Conservation (phyloP, 2,113 vertebrate genomes). For the Hippoglossus stenolepis region DNA sequence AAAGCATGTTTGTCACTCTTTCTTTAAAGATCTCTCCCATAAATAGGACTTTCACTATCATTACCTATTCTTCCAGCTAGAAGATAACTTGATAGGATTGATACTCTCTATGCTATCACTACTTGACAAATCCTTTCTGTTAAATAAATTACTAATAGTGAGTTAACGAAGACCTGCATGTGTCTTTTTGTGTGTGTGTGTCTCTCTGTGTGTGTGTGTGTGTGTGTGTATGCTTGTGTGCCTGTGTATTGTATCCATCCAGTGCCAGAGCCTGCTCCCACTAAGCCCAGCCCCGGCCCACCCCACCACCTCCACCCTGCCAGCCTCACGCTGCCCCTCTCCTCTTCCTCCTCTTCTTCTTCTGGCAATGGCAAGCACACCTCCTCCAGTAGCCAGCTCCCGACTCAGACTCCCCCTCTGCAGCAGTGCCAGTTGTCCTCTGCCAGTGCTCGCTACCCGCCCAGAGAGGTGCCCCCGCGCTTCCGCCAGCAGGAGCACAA, state of each 20-base stretch:
- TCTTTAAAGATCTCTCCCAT: background rate
- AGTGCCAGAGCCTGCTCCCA: conserved; percentile 95
- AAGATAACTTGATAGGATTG: background rate
- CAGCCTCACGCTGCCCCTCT: conserved; percentile 88
- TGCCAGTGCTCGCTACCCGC: conserved; percentile 90
- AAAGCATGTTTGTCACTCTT: background rate
- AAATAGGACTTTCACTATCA: background rate
- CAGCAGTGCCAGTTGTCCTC: conserved; percentile 82
- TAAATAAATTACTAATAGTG: conserved; percentile 21
- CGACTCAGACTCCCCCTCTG: conserved; percentile 74
- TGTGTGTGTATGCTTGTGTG: conserved; percentile 40
- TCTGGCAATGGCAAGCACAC: conserved; percentile 94
- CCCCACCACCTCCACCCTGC: conserved; percentile 81
- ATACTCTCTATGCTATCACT: background rate
- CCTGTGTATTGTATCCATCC: conserved; percentile 58
- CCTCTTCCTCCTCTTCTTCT: conserved; percentile 84
- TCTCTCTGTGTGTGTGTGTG: background rate
- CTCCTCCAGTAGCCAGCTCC: conserved; percentile 75
- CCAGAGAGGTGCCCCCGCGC: conserved; percentile 96
- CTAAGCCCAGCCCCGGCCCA: conserved; percentile 93
- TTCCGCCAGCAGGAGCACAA: conserved; percentile 99
- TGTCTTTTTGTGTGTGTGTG: conserved; percentile 53
- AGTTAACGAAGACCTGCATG: conserved; percentile 40
- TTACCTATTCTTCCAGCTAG: background rate
- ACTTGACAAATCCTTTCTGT: conserved; percentile 11